These are phyloP conservation scores for Lissocephala sabroskyi DNA, from an alignment of 2,888 invertebrate genomes.

Conservation along the genomic window DNA sequence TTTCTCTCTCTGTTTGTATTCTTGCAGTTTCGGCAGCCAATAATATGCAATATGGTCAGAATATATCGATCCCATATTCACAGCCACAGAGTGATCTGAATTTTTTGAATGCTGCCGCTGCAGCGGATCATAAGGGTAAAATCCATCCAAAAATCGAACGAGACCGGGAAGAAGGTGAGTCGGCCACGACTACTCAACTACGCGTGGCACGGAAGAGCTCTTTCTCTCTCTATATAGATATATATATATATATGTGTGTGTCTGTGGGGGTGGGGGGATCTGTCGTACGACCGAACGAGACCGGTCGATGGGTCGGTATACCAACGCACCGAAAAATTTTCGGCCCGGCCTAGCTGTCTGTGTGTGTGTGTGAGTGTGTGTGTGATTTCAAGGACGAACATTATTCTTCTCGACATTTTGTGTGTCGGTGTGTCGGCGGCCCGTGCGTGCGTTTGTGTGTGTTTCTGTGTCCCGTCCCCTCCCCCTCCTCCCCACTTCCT, in stretches of 20 bases:
- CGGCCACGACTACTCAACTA: constrained; percentile 9
- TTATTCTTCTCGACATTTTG: constrained; percentile 16
- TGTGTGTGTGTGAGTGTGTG: constrained; percentile 6
- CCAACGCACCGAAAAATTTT: constrained; percentile 17
- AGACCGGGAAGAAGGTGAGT: constrained; percentile 73
- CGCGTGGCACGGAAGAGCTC: not conserved
- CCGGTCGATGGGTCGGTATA: no score
- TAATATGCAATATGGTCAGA: constrained; percentile 73
- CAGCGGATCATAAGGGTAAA: constrained; percentile 72
- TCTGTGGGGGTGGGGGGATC: no score
- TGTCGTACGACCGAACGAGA: no score
- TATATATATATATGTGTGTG: constrained; percentile 9
- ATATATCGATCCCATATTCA: constrained; percentile 73
- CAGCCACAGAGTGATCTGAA: constrained; percentile 72
- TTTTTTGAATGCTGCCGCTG: constrained; percentile 71
- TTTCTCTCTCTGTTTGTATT: not conserved
- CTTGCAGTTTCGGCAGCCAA: constrained; percentile 71
- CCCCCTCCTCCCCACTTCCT: not conserved
- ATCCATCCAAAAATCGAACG: constrained; percentile 73
- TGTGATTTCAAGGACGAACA: constrained; percentile 27
- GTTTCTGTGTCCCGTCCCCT: not conserved
- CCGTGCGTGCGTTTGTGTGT: not conserved
- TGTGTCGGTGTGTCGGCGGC: constrained; percentile 2
- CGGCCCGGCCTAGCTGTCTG: constrained; percentile 26
- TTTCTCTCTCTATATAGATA: not conserved